Evolutionary conservation across 1,140 invertebrate species (phyloP).

Genomic region (Anastrepha ludens): DNA sequence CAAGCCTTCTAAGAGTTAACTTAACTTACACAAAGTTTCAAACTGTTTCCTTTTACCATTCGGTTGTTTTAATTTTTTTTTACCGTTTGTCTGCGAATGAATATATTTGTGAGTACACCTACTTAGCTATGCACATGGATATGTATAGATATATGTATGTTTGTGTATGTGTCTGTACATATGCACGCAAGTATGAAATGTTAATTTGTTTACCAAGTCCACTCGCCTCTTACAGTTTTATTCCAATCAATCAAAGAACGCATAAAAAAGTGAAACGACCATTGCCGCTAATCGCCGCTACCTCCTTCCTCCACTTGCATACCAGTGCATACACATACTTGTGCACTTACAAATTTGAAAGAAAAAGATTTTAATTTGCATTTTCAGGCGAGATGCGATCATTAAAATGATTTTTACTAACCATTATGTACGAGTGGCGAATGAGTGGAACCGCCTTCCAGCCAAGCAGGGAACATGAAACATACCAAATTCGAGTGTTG

Average conservation of each 20-base stretch:
- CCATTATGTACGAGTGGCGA: slow-evolving; percentile 42
- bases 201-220: slow-evolving; percentile 37
- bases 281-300: slow-evolving; percentile 28
- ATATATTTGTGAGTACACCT: background rate
- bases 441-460: slow-evolving; percentile 49
- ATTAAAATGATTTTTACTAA: slow-evolving; percentile 54
- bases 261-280: slow-evolving; percentile 52
- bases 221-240: slow-evolving; percentile 50
- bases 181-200: background rate
- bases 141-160: background rate
- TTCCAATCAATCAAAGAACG: slow-evolving; percentile 50
- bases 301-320: background rate
- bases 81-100: background rate
- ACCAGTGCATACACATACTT: background rate
- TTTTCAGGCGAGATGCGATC: slow-evolving; percentile 54
- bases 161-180: background rate
- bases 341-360: slow-evolving; percentile 30
- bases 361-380: slow-evolving; percentile 53
- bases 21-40: background rate
- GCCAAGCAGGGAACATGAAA: background rate
- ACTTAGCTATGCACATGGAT: background rate
- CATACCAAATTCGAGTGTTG: slow-evolving; percentile 3
- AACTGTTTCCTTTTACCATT: slow-evolving; percentile 6
- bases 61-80: background rate
- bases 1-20: background rate